Evolutionary conservation across 2,113 vertebrate species (phyloP).

Genomic region (cattle (Bos taurus)): DNA sequence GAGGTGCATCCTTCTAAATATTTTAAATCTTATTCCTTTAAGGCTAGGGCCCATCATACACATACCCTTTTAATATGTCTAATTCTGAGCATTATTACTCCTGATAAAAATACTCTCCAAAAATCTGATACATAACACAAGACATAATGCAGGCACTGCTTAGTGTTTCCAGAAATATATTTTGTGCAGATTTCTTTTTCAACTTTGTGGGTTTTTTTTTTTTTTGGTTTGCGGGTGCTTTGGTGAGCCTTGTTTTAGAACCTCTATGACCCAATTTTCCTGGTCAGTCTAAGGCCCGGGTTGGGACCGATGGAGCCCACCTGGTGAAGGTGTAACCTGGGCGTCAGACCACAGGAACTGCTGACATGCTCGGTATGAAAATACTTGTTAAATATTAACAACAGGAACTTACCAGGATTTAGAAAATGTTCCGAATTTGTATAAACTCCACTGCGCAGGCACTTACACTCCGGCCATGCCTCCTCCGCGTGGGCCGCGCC

Average conservation of each 20-base stretch:
- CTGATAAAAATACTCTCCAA: conserved; percentile 73
- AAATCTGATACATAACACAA: conserved; percentile 72
- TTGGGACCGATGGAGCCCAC: conserved; percentile 43
- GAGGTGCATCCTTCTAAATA: conserved; percentile 24
- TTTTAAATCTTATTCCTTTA: conserved; percentile 52
- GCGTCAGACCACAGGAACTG: conserved; percentile 44
- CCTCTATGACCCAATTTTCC: conserved; percentile 25
- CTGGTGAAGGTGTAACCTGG: neutral
- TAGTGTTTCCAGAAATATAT: conserved; percentile 74
- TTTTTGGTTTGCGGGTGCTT: conserved; percentile 69
- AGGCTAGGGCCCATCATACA: conserved; percentile 66
- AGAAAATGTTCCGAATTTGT: conserved; percentile 52
- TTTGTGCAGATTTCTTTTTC: conserved; percentile 72
- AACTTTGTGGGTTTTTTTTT: conserved; percentile 9
- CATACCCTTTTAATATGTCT: neutral
- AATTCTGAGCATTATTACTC: conserved; percentile 59
- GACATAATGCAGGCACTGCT: conserved; percentile 86
- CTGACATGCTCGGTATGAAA: conserved; percentile 24
- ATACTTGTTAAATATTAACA: conserved; percentile 55
- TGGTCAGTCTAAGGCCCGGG: neutral
- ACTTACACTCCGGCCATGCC: conserved; percentile 59
- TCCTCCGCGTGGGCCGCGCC: neutral
- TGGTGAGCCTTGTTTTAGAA: conserved; percentile 60
- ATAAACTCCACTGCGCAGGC: conserved; percentile 69
- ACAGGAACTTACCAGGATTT: conserved; percentile 78